Conservation (phyloP, 2,797 vertebrate genomes). For the Anolis apletophallus region DNA sequence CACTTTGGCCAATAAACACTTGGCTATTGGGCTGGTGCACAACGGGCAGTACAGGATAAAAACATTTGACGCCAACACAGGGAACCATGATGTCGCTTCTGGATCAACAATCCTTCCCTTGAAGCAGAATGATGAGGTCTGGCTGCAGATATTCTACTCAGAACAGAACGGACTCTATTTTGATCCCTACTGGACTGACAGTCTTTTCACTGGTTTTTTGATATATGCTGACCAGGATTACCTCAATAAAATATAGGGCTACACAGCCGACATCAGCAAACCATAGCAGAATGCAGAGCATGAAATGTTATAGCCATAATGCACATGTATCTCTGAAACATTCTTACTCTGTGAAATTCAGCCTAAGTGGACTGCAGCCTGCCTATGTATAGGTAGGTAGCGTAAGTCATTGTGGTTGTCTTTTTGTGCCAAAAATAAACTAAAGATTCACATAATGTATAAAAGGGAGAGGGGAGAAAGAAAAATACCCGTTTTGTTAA, state of each 20-base stretch:
- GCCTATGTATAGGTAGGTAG: slow-evolving; percentile 16
- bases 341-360: neutral
- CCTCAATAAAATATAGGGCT: slow-evolving; percentile 79
- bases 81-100: slow-evolving; percentile 94
- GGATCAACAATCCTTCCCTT: slow-evolving; percentile 92
- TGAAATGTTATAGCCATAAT: neutral
- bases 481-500: neutral
- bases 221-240: slow-evolving; percentile 91
- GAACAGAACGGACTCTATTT: slow-evolving; percentile 97
- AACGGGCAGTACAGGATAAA: slow-evolving; percentile 96
- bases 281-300: neutral
- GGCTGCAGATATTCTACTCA: slow-evolving; percentile 98
- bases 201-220: slow-evolving; percentile 96
- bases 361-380: neutral
- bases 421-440: neutral
- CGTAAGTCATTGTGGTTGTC: neutral
- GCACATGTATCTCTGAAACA: neutral
- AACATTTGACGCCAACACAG: slow-evolving; percentile 96
- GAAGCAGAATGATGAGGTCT: slow-evolving; percentile 89
- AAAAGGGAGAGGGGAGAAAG: neutral
- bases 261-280: neutral
- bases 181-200: slow-evolving; percentile 97
- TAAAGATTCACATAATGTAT: neutral
- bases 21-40: slow-evolving; percentile 95
- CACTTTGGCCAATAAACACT: slow-evolving; percentile 94